Conservation (phyloP, 1,140 invertebrate species). For the Drosophila tropicalis region DNA sequence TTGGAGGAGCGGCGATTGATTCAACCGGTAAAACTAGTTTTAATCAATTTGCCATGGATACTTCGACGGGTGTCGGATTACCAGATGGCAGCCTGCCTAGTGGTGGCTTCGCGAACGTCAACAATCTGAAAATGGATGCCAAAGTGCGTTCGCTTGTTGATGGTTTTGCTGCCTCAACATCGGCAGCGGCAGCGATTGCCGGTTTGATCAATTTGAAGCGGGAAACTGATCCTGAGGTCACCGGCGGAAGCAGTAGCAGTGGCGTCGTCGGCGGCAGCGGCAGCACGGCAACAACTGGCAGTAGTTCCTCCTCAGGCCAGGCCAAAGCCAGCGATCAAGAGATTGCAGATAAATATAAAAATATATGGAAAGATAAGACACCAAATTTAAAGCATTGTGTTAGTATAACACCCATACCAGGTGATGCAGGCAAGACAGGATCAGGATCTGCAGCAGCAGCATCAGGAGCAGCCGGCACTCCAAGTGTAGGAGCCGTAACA, state of each 20-base stretch:
- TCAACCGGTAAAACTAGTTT: constrained; percentile 36
- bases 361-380: constrained; percentile 82
- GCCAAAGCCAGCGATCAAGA: constrained; percentile 62
- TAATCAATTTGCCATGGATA: constrained; percentile 60
- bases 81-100: constrained; percentile 37
- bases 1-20: constrained; percentile 14
- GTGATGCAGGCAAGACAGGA: constrained; percentile 48
- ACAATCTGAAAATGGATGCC: constrained; percentile 58
- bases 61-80: constrained; percentile 15
- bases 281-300: neutral
- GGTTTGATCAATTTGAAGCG: constrained; percentile 65
- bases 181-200: constrained; percentile 65
- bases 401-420: constrained; percentile 74
- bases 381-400: constrained; percentile 70
- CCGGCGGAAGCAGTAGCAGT: constrained; percentile 5
- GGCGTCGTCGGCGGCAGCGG: constrained; percentile 8
- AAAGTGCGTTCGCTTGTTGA: constrained; percentile 65
- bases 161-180: constrained; percentile 64
- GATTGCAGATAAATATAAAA: constrained; percentile 80
- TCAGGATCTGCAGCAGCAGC: constrained; percentile 26
- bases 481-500: neutral
- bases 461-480: neutral
- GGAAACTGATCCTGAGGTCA: constrained; percentile 63
- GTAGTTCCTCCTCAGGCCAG: neutral
- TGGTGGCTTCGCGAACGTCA: constrained; percentile 52